Evolutionary conservation across 2,888 invertebrate genomes (phyloP), one percentile per base, ranked within the genome.

Genomic region (Podotricha telesiphe): DNA sequence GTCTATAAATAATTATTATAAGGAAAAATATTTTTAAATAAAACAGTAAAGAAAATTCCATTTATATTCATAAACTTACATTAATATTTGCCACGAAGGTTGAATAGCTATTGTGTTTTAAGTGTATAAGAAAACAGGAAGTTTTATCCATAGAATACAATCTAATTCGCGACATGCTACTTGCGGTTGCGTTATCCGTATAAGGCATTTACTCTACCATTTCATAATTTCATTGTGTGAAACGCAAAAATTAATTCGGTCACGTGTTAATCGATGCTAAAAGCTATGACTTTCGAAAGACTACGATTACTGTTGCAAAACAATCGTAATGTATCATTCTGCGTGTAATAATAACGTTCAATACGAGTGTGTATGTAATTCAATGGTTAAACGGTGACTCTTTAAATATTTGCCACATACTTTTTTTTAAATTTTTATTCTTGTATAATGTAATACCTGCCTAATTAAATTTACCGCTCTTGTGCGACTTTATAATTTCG

Each of bases 231-330:
- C 62, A 67, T 63, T 64, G 62, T 65, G 65, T 63, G 53, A 42
- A 66, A 69, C 59, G 69, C 28, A 64, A 69, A 67, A 71, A 71
- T 69, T 66, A 64, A 69, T 61, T 71, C 71, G 65, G 65, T 68
- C 65, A 63, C 40, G 59, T 63, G 48, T 66, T 66, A 66, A 71
- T 71, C 71, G 67, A 69, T 48, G 50, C 55, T 64, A 64, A 66
- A 69, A 68, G 66, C 69, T 64, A 64, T 13, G 62, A 55, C 66
- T 70, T 69, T 69, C 53, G 53, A 28, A 71, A 73, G 64, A 63
- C 47, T 63, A 65, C 67, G 61, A 67, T 72, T 65, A 58, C 64
- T 65, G 66, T 73, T 73, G 61, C 70, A 62, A 66, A 71, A 73
- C 68, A 64, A 72, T 72, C 51, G 66, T 42, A 20, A 15, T 37